Base-by-base conservation (phyloP, 2,797 vertebrate species). In the Amazona finschi region DNA sequence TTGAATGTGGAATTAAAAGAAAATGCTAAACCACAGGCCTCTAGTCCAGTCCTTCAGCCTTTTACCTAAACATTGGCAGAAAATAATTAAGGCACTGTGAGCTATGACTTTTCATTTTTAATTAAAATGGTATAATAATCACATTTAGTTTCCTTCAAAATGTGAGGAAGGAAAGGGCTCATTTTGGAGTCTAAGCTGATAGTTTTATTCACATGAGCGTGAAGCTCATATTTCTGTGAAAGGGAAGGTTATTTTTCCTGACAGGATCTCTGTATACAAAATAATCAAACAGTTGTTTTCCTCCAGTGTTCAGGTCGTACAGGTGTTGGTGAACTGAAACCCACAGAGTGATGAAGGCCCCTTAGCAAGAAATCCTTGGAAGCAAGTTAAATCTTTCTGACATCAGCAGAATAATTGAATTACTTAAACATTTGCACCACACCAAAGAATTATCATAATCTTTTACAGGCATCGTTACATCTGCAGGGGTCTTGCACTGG, bases 391-490 rank as follows among this genome's bases (percentile, higher is more conserved):
- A 57, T 61, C 44, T 62, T 88, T 65, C 53, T 30, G 18, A 66
- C 55, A 93, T 90, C 22, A 17, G 43, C 12, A 31, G 43, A 39
- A 52, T 64, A 74, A 53, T 38, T 13, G 13, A 65, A 74, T 58
- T 28, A 30, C 20, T 82, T 64, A 15, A 53, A 21, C 31, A 13
- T 70, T 60, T 52, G 8, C 28, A 9, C 24, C 1, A 2, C 1
- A 8, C 11, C 0, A 0, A 66, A 83, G 76, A 38, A 8, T 0
- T 3, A 2, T 6, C 21, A 14, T 38, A 4, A 7, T 43, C 31
- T 64, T 50, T n/a, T 18, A 46, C 38, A 33, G 31, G 7, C 5
- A 0, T 43, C 46, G 46, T 38, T 44, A 17, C 19, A 24, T 7
- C 46, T 53, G 6, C 11, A 8, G 28, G 18, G 12, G 8, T 53